These are phyloP conservation scores for Setophaga petechia DNA, from an alignment of 2,113 vertebrate genomes.

Conservation along the genomic window DNA sequence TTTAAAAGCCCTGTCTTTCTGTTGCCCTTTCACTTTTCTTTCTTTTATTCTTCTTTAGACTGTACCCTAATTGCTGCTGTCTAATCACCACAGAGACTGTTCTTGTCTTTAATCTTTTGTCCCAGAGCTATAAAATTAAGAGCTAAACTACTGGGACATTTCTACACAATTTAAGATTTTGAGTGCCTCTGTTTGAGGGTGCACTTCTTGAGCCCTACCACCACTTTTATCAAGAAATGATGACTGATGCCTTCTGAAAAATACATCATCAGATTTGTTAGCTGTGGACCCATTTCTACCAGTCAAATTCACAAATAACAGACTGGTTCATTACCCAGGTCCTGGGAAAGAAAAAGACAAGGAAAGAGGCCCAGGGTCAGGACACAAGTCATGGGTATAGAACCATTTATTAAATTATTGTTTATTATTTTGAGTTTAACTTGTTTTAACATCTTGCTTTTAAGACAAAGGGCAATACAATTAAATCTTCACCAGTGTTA, in stretches of 20 bases:
- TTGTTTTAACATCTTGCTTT: background rate
- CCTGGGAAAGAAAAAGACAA: background rate
- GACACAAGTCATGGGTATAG: background rate
- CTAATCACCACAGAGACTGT: background rate
- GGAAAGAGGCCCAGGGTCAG: background rate
- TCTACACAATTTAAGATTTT: background rate
- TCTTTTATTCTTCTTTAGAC: background rate
- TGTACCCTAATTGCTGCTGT: conserved; percentile 33
- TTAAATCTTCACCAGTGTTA: background rate
- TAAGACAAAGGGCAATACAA: background rate
- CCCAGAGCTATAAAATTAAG: background rate
- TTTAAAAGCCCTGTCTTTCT: conserved; percentile 60
- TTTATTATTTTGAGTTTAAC: background rate
- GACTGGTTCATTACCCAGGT: background rate
- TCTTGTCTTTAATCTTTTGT: background rate
- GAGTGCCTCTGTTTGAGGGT: background rate
- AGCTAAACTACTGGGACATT: background rate
- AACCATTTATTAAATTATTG: background rate
- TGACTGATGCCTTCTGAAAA: background rate
- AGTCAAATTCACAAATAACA: background rate
- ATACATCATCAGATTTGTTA: background rate
- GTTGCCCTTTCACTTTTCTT: conserved; percentile 10
- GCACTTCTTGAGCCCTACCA: background rate
- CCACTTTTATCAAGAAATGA: background rate
- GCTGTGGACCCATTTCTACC: background rate